A percentile compares a stretch with the other conserved stretches of the same genome.
Evolutionary conservation across 2,113 vertebrate species (phyloP).

Genomic region (Ameiurus melas): DNA sequence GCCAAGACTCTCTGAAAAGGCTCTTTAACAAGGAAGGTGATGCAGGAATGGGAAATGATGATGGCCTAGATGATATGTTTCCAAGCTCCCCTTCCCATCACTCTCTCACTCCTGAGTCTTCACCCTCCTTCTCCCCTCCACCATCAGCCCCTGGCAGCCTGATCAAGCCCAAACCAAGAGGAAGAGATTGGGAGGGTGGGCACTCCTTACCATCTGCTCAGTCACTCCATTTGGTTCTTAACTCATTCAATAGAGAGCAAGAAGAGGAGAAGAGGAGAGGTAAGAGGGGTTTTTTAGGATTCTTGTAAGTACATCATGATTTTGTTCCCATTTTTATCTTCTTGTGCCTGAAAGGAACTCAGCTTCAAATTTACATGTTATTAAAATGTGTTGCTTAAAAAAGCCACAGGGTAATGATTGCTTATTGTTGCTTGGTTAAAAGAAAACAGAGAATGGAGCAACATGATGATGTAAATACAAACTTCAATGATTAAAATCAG

Average conservation of each 20-base stretch:
- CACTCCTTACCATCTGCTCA: conserved; percentile 71
- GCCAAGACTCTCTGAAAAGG: conserved; percentile 71
- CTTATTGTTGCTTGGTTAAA: conserved; percentile 21
- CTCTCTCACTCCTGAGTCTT: conserved; percentile 64
- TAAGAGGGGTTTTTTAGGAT: conserved; percentile 54
- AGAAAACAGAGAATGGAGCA: background rate
- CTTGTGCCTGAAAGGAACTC: background rate
- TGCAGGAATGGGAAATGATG: conserved; percentile 56
- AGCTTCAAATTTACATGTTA: conserved; percentile 4
- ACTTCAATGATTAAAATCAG: conserved; percentile 27
- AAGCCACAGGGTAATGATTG: conserved; percentile 15
- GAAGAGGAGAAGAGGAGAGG: conserved; percentile 73
- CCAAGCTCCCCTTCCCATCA: conserved; percentile 63
- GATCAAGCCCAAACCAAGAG: conserved; percentile 71
- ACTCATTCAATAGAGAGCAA: conserved; percentile 75
- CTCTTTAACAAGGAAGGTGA: conserved; percentile 70
- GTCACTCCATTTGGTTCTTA: conserved; percentile 77
- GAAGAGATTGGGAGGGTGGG: conserved; percentile 69
- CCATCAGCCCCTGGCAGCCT: conserved; percentile 70
- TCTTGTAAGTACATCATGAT: background rate
- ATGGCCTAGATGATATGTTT: conserved; percentile 60
- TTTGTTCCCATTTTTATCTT: background rate
- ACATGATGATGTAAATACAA: conserved; percentile 25
- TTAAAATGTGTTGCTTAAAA: conserved; percentile 30
- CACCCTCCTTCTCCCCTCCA: conserved; percentile 71